These are phyloP conservation scores for Drosophila nasuta DNA, from an alignment of 1,140 invertebrate genomes.

Conservation along the genomic window DNA sequence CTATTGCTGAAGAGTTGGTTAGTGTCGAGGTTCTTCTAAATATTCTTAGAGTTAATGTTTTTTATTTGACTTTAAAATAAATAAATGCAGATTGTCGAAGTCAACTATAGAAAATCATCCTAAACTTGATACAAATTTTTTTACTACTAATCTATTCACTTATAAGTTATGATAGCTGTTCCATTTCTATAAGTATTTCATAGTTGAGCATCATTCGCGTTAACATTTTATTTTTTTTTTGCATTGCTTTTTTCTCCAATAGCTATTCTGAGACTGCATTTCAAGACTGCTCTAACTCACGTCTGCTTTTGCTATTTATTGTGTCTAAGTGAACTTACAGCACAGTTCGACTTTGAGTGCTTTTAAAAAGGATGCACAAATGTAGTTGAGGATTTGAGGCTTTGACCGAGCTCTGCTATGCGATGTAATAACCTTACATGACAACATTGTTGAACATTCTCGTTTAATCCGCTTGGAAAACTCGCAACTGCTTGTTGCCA, in stretches of 20 bases:
- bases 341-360: slow-evolving; percentile 24
- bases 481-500: slow-evolving; percentile 6
- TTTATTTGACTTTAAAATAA: no score
- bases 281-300: not conserved
- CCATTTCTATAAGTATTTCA: no score
- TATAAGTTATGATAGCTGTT: no score
- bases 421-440: slow-evolving; percentile 4
- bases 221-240: not conserved
- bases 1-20: no score
- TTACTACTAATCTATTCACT: no score
- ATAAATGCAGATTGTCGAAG: no score
- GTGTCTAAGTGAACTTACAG: slow-evolving; percentile 53
- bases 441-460: slow-evolving; percentile 5
- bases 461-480: slow-evolving; percentile 26
- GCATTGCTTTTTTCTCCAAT: not conserved
- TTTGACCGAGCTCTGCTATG: not conserved
- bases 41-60: no score
- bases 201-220: not conserved
- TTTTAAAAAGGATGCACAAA: slow-evolving; percentile 1
- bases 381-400: not conserved
- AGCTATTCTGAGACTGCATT: not conserved
- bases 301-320: slow-evolving; percentile 52
- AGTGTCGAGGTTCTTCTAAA: no score
- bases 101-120: no score
- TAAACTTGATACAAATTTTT: no score